These are phyloP conservation scores for Cinara cedri DNA, from an alignment of 2,888 invertebrate species.

Conservation along the genomic window DNA sequence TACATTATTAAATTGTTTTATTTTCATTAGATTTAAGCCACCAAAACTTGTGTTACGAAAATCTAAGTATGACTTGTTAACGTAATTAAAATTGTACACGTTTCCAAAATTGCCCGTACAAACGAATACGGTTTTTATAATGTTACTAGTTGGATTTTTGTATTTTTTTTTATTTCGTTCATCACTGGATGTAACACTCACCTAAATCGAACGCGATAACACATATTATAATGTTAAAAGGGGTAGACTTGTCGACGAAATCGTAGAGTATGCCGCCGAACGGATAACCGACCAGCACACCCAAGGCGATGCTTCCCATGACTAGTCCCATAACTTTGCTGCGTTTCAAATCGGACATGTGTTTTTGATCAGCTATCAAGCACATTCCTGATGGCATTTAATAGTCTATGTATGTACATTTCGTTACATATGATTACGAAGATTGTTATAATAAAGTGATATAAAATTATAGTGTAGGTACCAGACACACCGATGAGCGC, in stretches of 20 bases:
- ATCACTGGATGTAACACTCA: too few species aligned
- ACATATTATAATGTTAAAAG: constrained; percentile 73
- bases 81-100: too few species aligned
- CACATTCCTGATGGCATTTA: constrained; percentile 71
- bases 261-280: constrained; percentile 80
- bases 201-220: constrained; percentile 59
- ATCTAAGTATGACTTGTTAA: too few species aligned
- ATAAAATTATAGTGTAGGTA: constrained; percentile 59
- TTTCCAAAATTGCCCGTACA: too few species aligned
- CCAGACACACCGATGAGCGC: constrained; percentile 78
- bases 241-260: constrained; percentile 75
- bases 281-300: constrained; percentile 82
- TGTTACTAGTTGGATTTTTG: too few species aligned
- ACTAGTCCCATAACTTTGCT: constrained; percentile 78
- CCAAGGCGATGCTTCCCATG: constrained; percentile 80
- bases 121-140: too few species aligned
- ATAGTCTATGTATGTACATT: too few species aligned
- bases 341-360: constrained; percentile 65
- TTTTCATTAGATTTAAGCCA: too few species aligned
- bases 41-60: too few species aligned
- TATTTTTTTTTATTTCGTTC: too few species aligned
- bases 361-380: constrained; percentile 71
- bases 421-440: neutral
- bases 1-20: too few species aligned
- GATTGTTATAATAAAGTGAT: too few species aligned